A percentile compares a stretch with the other conserved stretches of the same genome.
Evolutionary conservation across 1,140 invertebrate species (phyloP).

Genomic region (Sminthurides bifidus): DNA sequence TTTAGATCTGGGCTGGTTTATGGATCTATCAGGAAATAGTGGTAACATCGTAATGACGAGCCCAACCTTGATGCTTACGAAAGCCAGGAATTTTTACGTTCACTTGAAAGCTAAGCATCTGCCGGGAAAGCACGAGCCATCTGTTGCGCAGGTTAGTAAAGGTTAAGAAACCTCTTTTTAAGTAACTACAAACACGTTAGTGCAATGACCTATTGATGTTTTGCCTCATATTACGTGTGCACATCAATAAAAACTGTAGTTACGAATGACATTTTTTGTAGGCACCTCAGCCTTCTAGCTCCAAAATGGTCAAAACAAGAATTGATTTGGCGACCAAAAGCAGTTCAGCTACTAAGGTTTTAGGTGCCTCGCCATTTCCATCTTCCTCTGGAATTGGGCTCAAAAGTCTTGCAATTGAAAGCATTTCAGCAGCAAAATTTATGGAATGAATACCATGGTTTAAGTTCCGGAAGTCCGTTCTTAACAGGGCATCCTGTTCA

Average conservation of each 20-base stretch:
- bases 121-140: constrained; percentile 9
- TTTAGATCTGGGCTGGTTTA: constrained; percentile 59
- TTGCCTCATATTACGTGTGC: too few relatives aligned
- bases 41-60: constrained; percentile 75
- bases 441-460: not conserved
- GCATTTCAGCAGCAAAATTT: too few relatives aligned
- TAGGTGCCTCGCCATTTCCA: not conserved
- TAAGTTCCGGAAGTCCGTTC: not conserved
- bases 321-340: not conserved
- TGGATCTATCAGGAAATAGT: constrained; percentile 70
- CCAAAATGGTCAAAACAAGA: not conserved
- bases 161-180: too few relatives aligned
- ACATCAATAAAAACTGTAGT: too few relatives aligned
- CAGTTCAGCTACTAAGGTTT: not conserved
- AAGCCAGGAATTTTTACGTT: constrained; percentile 64
- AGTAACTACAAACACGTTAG: too few relatives aligned
- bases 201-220: too few relatives aligned
- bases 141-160: not conserved
- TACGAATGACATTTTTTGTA: too few relatives aligned
- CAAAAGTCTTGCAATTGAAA: too few relatives aligned
- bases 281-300: too few relatives aligned
- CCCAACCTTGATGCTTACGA: constrained; percentile 64
- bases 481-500: not conserved
- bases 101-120: constrained; percentile 66
- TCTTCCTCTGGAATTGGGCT: too few relatives aligned